Evolutionary conservation across 1,140 invertebrate genomes (phyloP).

Genomic region (Cyclargus thomasi): DNA sequence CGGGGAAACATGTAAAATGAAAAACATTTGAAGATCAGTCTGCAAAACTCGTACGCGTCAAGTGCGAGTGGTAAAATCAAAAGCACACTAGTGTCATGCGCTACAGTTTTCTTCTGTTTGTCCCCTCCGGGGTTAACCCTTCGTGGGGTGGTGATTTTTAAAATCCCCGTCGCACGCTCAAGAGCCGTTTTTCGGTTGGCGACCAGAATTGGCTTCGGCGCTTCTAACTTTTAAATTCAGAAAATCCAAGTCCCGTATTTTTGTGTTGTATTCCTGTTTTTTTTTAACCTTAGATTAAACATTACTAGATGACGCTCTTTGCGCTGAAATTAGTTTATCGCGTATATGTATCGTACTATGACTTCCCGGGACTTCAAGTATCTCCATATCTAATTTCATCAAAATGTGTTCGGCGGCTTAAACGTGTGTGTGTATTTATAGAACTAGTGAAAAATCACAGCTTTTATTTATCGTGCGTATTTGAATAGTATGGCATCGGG

Average conservation of each 20-base stretch:
- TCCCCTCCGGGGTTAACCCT: slow-evolving; percentile 46
- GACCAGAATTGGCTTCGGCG: not conserved
- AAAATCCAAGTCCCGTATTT: too few relatives aligned
- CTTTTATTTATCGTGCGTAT: too few relatives aligned
- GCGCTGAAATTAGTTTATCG: too few relatives aligned
- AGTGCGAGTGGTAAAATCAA: not conserved
- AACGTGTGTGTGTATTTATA: too few relatives aligned
- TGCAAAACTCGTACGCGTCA: not conserved
- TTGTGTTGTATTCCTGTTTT: not conserved
- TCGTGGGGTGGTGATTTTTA: slow-evolving; percentile 54
- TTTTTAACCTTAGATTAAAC: not conserved
- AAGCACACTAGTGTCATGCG: slow-evolving; percentile 32
- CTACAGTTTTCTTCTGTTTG: slow-evolving; percentile 60
- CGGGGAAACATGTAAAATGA: not conserved
- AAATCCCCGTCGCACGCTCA: slow-evolving; percentile 47
- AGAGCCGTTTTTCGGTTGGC: not conserved
- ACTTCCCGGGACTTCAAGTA: too few relatives aligned
- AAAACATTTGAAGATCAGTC: slow-evolving; percentile 3
- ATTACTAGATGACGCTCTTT: too few relatives aligned
- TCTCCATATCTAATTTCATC: too few relatives aligned
- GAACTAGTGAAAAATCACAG: too few relatives aligned
- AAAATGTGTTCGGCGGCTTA: too few relatives aligned
- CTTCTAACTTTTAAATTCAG: not conserved
- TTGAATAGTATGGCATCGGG: too few relatives aligned
- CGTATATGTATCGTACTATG: too few relatives aligned